Percentiles rank a stretch among this genome's conserved stretches.
These are phyloP conservation scores for Cyaniris semiargus DNA, from an alignment of 2,888 invertebrate genomes.

Conservation along the genomic window DNA sequence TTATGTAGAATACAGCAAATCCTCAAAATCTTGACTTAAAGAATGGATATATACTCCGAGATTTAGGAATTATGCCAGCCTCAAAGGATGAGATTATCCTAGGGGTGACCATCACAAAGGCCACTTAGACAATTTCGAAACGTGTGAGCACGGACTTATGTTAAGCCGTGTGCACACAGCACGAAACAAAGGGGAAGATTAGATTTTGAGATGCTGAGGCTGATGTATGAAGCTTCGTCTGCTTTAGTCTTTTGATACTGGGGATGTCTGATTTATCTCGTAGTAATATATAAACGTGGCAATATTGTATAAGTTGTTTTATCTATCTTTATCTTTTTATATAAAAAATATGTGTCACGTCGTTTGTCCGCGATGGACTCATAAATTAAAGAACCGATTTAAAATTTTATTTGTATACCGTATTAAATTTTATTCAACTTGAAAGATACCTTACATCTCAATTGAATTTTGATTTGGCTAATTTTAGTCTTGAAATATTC, in stretches of 20 bases:
- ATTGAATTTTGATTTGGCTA: no score
- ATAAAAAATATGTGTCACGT: no score
- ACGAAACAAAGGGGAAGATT: conserved; percentile 20
- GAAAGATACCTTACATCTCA: no score
- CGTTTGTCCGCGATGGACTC: no score
- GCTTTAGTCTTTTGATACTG: conserved; percentile 4
- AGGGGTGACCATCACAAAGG: conserved; percentile 1
- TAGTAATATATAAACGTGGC: not conserved
- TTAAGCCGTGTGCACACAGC: conserved; percentile 19
- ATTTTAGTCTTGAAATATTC: no score
- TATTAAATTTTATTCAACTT: no score
- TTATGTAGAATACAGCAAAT: not conserved
- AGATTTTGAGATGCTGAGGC: conserved; percentile 15
- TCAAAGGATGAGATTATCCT: not conserved
- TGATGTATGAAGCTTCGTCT: conserved; percentile 7
- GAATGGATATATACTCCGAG: not conserved
- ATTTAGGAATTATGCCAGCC: not conserved
- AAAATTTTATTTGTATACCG: no score
- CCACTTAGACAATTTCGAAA: conserved; percentile 6
- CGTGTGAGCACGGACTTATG: conserved; percentile 21
- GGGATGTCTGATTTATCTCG: not conserved
- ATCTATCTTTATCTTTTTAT: no score
- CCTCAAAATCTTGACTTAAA: not conserved
- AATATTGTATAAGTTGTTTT: no score
- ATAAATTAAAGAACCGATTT: no score